A percentile compares a stretch with the other conserved stretches of the same genome.
Conservation (phyloP, 2,113 vertebrate genomes). For the Platysteira castanea region DNA sequence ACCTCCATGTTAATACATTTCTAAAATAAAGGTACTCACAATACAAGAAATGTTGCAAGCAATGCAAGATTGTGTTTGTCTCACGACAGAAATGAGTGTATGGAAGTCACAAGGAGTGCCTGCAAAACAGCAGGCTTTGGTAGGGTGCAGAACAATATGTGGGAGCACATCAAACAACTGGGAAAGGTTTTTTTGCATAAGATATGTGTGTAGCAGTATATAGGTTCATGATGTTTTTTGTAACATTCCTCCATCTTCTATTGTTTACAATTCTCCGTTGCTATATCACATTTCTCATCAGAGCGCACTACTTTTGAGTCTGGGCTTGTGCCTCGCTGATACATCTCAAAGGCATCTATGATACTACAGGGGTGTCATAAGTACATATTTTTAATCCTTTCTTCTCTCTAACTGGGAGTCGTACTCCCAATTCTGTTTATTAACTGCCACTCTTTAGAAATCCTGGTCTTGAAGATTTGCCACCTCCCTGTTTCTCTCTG, state of each 20-base stretch:
- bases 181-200: background rate
- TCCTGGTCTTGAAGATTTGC: background rate
- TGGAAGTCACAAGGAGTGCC: background rate
- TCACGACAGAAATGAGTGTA: background rate
- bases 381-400: background rate
- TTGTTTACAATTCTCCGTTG: background rate
- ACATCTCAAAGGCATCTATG: background rate
- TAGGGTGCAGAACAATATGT: rapidly evolving
- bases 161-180: background rate
- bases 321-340: background rate
- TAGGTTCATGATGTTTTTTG: background rate
- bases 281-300: background rate
- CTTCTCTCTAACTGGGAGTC: background rate
- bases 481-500: background rate
- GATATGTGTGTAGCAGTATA: background rate
- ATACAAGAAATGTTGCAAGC: background rate
- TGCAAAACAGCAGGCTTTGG: background rate
- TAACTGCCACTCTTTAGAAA: background rate
- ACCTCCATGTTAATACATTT: background rate
- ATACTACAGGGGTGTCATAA: background rate
- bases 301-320: background rate
- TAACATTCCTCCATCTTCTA: background rate
- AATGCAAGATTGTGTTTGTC: background rate
- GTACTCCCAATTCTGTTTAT: background rate
- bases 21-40: background rate